A percentile compares a stretch with the other conserved stretches of the same genome.
Conservation (phyloP, 2,888 invertebrate genomes). For the Tridacna gigas region DNA sequence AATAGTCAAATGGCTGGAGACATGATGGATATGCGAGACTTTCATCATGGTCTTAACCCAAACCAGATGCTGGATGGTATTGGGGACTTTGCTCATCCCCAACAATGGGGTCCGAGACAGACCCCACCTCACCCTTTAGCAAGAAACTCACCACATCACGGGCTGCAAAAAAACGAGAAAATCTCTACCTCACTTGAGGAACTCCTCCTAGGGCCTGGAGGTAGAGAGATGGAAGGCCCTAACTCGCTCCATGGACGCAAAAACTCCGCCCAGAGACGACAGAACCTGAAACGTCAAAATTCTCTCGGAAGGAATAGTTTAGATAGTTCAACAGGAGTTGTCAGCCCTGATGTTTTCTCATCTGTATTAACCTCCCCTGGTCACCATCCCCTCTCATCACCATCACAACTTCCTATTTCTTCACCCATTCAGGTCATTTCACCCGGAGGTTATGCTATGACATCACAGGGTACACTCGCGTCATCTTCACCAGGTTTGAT, state of each 20-base stretch:
- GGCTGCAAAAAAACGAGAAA: conserved; percentile 82
- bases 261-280: conserved; percentile 51
- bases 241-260: conserved; percentile 53
- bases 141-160: conserved; percentile 64
- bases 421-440: conserved; percentile 56
- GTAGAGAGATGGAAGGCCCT: conserved; percentile 77
- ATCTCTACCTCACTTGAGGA: conserved; percentile 82
- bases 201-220: conserved; percentile 78
- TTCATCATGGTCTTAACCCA: conserved; percentile 65
- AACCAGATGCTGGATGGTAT: conserved; percentile 58
- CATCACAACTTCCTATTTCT: conserved; percentile 51
- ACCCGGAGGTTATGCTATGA: conserved; percentile 42
- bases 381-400: conserved; percentile 48
- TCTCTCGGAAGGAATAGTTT: conserved; percentile 58
- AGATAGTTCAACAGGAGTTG: conserved; percentile 48
- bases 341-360: conserved; percentile 60
- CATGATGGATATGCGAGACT: conserved; percentile 49
- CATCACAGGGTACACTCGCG: conserved; percentile 41
- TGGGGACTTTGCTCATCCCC: conserved; percentile 58
- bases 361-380: conserved; percentile 51
- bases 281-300: conserved; percentile 53
- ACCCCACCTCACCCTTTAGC: conserved; percentile 54
- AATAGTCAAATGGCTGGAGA: conserved; percentile 51
- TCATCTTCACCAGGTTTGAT: conserved; percentile 29
- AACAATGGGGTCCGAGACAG: conserved; percentile 54